phyloP scores from a whole-genome alignment of 2,113 vertebrate genomes.

The Pristiophorus japonicus region DNA sequence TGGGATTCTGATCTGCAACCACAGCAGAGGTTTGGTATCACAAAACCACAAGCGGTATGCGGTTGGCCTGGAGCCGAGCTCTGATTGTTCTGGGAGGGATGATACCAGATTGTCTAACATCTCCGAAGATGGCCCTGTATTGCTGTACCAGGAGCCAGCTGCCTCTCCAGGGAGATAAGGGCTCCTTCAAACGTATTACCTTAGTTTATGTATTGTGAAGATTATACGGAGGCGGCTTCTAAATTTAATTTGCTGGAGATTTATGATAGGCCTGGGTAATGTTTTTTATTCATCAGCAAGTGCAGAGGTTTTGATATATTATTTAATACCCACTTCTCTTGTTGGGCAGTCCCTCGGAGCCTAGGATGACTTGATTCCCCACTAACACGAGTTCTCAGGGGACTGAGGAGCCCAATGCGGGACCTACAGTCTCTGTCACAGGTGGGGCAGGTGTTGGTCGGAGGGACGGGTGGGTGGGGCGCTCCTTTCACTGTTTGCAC shows the following conservation, averaged over 20 bases:
- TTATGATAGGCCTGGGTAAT: neutral
- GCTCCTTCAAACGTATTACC: neutral
- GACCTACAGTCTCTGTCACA: no score
- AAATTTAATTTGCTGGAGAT: neutral
- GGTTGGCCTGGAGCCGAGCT: neutral
- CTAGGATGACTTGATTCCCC: no score
- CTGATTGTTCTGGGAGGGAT: neutral
- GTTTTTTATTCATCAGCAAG: neutral
- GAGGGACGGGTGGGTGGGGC: no score
- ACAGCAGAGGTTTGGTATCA: neutral
- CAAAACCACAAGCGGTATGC: slow-evolving; percentile 11
- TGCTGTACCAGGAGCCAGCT: neutral
- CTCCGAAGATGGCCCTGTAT: neutral
- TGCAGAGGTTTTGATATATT: neutral
- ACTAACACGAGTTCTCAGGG: no score
- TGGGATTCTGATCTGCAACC: neutral
- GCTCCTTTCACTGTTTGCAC: no score
- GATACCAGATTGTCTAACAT: neutral
- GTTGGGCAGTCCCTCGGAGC: no score
- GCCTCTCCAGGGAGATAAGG: neutral
- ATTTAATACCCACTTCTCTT: neutral
- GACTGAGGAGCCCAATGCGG: no score
- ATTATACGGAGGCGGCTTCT: neutral
- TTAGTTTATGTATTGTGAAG: neutral
- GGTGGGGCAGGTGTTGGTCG: no score